Evolutionary conservation across 2,113 vertebrate genomes (phyloP), one percentile per base, ranked within the genome.

Genomic region (Balaeniceps rex): DNA sequence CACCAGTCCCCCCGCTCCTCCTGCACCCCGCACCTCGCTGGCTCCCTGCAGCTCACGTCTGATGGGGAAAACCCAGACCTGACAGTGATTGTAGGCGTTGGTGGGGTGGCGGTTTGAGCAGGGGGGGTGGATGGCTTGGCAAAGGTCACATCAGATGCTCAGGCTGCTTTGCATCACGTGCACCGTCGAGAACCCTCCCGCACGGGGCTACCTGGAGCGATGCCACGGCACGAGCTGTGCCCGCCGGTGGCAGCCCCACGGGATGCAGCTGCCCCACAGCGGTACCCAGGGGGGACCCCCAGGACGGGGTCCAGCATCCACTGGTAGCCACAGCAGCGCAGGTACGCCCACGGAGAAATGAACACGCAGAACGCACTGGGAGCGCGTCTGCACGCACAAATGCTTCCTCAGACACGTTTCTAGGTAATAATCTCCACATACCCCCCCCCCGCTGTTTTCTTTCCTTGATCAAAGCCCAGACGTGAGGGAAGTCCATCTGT

Each of bases 401-500:
- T 10, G 69, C 91, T 92, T 84, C 74, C 92, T 82, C 57, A 82
- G 91, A 79, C 91, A 85, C 65, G 31, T 70, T 94, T 71, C 52
- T 12, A 91, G 93, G 90, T 70, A 93, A 64, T 88, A 90, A 77
- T 68, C 44, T 31, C 63, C 72, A 7, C n/a, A 21, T 16, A 22
- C 18, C 19, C 34, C 9, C 9, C 24, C 74, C 85, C 76, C 1
- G 31, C 91, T 87, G 83, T 25, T 80, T 92, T 49, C 79, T 65
- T 75, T 18, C 65, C 85, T 94, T 94, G 94, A 96, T 96, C 95
- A 96, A 96, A 94, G 87, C 93, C 76, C 93, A 97, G 93, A 87
- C 86, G 12, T 80, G 96, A 97, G 95, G 87, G 89, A 97, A 97
- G 96, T 83, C 96, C 94, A 97, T 97, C 96, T 97, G 96, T 95